Evolutionary conservation across 2,113 vertebrate genomes (phyloP).

Genomic region (Chunga burmeisteri): DNA sequence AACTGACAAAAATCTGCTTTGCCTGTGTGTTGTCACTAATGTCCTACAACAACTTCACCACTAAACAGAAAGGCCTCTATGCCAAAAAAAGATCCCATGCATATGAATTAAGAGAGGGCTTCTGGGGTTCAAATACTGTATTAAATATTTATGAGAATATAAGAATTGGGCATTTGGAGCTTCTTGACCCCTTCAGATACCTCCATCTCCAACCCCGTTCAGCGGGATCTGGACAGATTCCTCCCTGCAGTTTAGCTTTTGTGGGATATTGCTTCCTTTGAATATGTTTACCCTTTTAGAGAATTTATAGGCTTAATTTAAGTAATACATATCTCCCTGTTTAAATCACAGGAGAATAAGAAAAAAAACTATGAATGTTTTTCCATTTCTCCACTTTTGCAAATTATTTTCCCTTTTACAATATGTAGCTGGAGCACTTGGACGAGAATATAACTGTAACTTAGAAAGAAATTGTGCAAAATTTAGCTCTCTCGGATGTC

Average conservation of each 20-base stretch:
- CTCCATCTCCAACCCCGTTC: not conserved
- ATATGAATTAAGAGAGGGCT: not conserved
- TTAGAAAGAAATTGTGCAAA: not conserved
- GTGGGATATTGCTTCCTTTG: not conserved
- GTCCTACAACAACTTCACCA: not conserved
- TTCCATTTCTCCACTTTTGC: not conserved
- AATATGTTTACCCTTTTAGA: not conserved
- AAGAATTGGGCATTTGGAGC: not conserved
- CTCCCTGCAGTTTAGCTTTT: not conserved
- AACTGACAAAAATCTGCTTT: not conserved
- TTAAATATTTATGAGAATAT: not conserved
- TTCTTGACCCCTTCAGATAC: not conserved
- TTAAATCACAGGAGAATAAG: not conserved
- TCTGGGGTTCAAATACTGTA: not conserved
- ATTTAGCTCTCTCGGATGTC: not conserved
- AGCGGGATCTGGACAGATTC: not conserved
- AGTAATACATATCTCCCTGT: not conserved
- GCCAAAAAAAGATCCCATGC: not conserved
- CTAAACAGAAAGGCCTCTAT: not conserved
- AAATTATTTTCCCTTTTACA: not conserved
- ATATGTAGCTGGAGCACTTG: not conserved
- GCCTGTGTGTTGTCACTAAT: not conserved
- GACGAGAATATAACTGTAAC: not conserved
- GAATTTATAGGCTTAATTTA: not conserved
- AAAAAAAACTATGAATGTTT: not conserved